These are phyloP conservation scores for Lithodes maja DNA, from an alignment of 2,888 invertebrate species.

Conservation along the genomic window DNA sequence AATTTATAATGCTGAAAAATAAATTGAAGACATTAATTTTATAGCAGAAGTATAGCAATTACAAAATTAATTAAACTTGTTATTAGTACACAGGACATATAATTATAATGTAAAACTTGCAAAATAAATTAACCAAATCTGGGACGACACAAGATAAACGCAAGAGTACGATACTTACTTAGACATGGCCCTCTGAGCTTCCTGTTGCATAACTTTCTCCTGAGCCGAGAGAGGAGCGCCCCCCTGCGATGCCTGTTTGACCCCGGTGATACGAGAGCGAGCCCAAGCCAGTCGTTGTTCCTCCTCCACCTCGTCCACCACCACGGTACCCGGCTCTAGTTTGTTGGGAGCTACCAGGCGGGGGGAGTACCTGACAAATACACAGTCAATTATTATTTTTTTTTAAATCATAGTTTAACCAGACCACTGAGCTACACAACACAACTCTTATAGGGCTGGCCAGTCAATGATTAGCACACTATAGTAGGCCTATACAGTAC, in stretches of 20 bases:
- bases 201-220: conserved; percentile 83
- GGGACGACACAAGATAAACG: no score
- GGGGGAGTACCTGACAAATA: conserved; percentile 82
- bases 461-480: background rate
- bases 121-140: no score
- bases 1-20: no score
- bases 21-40: no score
- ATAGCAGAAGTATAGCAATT: no score
- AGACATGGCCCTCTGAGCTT: conserved; percentile 89
- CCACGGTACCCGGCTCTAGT: conserved; percentile 85
- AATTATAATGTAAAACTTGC: no score
- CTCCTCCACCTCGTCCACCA: conserved; percentile 86
- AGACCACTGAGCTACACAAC: no score
- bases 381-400: background rate
- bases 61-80: no score
- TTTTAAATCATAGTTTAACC: no score
- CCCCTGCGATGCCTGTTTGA: conserved; percentile 73
- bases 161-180: conserved; percentile 75
- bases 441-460: no score
- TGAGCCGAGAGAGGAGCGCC: conserved; percentile 78
- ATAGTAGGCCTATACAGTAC: no score
- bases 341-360: conserved; percentile 80
- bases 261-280: conserved; percentile 56
- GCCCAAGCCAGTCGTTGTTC: conserved; percentile 82
- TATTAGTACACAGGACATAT: no score